Percentiles rank a stretch among this genome's conserved stretches.
These are phyloP conservation scores for Gallinago media DNA, from an alignment of 2,113 vertebrate genomes.

Conservation along the genomic window DNA sequence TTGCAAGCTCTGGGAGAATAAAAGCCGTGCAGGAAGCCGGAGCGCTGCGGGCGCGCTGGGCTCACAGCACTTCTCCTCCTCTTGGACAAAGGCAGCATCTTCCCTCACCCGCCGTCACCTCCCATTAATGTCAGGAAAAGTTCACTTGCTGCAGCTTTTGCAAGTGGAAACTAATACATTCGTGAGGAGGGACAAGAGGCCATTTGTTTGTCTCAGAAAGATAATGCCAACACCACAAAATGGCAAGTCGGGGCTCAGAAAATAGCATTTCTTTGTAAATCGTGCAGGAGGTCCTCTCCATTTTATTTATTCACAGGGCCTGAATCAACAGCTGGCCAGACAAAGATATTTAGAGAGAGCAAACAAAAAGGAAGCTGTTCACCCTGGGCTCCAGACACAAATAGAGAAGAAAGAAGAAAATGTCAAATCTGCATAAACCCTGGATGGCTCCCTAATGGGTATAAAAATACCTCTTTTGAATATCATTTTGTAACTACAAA, in stretches of 20 bases:
- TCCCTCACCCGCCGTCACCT: background rate
- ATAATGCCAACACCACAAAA: background rate
- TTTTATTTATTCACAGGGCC: background rate
- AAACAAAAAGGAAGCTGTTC: background rate
- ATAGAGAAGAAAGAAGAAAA: slow-evolving; percentile 40
- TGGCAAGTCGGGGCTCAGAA: background rate
- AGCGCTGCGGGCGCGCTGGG: background rate
- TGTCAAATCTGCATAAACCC: slow-evolving; percentile 61
- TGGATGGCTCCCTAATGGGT: background rate
- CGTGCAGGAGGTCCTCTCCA: background rate
- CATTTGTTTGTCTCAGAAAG: background rate
- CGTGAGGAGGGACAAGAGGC: background rate
- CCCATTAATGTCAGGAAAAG: slow-evolving; percentile 18
- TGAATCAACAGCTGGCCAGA: slow-evolving; percentile 27
- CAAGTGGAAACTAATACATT: background rate
- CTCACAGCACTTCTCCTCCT: background rate
- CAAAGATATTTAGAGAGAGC: slow-evolving; percentile 26
- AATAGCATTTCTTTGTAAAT: background rate
- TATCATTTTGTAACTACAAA: background rate
- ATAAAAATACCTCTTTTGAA: slow-evolving; percentile 16
- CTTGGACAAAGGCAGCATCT: background rate
- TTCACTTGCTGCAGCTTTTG: slow-evolving; percentile 11
- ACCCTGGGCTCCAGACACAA: slow-evolving; percentile 14
- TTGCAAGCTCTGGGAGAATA: background rate
- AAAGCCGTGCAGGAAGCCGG: background rate